Base-by-base conservation (phyloP, 2,797 vertebrate species). In the Sebastes goodei region DNA sequence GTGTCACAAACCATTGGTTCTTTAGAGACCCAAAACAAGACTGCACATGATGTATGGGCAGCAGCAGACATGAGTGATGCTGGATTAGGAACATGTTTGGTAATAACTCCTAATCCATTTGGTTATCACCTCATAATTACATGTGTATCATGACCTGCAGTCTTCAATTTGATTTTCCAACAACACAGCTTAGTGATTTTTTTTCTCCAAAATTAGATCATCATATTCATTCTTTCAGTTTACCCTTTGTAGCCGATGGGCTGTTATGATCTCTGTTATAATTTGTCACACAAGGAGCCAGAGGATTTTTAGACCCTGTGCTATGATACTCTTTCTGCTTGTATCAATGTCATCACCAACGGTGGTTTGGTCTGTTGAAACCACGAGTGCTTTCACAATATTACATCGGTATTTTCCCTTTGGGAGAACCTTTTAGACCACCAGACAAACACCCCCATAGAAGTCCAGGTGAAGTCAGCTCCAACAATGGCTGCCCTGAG, bases 371-470 rank as follows among this genome's bases (percentile, higher is more conserved):
- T 74, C 73, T n/a, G 38, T 46, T 80, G 55, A 80, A 78, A 76
- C 53, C 17, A 55, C 25, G 2, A 29, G 8, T 64, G 33, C 57
- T 78, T 71, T 86, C 80, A 81, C 71, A 59, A 6, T 5, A 29
- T 64, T n/a, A 59, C 78, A 15, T 55, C 1, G 68, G 87, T 86
- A 86, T 93, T 90, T 82, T 66, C 90, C 90, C 89, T 88, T 67
- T n/a, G 57, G 85, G 76, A 74, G 29, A 70, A 74, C 5, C n/a
- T 70, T 70, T 68, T 8, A 74, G 68, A 78, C 32, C 17, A 71
- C 46, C 74, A 86, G 55, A 83, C 64, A 75, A 70, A 83, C 64
- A 23, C 25, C 14, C 9, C 72, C 59, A 76, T 14, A 65, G 35
- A 83, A 32, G 65, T 74, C 63, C 77, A 88, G 78, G 86, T 85